A percentile compares a stretch with the other conserved stretches of the same genome.
Conservation (phyloP, 2,113 vertebrate genomes). For the Nematolebias whitei region DNA sequence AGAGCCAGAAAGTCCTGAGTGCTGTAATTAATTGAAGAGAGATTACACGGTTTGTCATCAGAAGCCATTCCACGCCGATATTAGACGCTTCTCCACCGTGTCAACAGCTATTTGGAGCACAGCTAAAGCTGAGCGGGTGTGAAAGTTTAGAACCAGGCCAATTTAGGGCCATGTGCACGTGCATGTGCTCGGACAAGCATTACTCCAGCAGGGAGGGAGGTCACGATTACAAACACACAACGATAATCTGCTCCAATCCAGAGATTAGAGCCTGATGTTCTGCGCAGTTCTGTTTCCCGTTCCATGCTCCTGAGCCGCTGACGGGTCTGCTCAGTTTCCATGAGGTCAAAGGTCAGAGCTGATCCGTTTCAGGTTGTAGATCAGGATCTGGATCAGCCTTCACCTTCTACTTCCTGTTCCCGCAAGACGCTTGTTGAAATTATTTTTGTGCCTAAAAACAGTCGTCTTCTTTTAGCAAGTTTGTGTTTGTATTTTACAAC, state of each 20-base stretch:
- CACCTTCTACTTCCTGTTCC: too few relatives aligned
- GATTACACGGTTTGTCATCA: slow-evolving; percentile 98
- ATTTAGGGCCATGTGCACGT: slow-evolving; percentile 2
- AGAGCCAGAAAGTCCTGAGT: slow-evolving; percentile 75
- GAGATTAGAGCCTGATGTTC: slow-evolving; percentile 3
- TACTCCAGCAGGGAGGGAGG: not conserved
- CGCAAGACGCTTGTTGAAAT: too few relatives aligned
- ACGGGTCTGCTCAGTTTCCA: too few relatives aligned
- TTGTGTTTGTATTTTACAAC: too few relatives aligned
- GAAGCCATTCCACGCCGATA: slow-evolving; percentile 94
- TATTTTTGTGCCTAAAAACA: too few relatives aligned
- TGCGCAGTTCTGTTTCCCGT: too few relatives aligned
- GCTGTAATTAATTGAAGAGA: slow-evolving; percentile 97
- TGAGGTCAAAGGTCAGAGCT: not conserved
- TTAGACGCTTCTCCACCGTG: slow-evolving; percentile 93
- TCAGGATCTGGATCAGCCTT: too few relatives aligned
- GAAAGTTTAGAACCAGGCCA: slow-evolving; percentile 44
- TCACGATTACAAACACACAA: not conserved
- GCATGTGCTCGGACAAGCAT: not conserved
- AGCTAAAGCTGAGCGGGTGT: slow-evolving; percentile 69
- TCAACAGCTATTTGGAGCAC: slow-evolving; percentile 93
- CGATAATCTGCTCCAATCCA: slow-evolving; percentile 2
- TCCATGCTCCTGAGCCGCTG: too few relatives aligned
- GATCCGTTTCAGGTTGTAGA: too few relatives aligned
- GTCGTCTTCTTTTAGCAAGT: too few relatives aligned